Evolutionary conservation across 2,797 vertebrate species (phyloP).

Genomic region (Amazona finschi): DNA sequence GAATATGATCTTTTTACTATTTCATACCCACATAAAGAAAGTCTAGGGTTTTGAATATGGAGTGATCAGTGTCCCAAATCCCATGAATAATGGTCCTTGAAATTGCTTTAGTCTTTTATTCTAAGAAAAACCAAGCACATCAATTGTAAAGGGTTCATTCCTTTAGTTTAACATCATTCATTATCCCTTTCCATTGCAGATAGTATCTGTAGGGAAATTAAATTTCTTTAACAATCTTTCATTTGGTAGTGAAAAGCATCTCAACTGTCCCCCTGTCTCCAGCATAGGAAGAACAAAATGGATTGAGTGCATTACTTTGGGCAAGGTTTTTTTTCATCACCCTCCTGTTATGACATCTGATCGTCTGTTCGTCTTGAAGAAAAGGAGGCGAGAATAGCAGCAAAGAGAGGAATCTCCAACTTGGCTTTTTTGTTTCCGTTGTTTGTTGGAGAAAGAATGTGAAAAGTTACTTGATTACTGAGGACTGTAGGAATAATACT

Average conservation of each 20-base stretch:
- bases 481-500: background rate
- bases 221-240: background rate
- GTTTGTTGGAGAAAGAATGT: background rate
- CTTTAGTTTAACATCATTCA: background rate
- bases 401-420: background rate
- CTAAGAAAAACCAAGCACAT: accelerated
- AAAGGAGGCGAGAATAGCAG: background rate
- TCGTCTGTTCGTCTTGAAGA: background rate
- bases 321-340: background rate
- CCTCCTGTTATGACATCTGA: background rate
- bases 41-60: background rate
- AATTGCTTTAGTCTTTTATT: background rate
- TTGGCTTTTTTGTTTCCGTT: background rate
- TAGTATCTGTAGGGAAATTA: background rate
- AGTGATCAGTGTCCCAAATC: background rate
- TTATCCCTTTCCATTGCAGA: background rate
- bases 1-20: background rate
- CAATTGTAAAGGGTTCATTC: background rate
- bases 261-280: background rate
- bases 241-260: background rate
- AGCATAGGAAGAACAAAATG: background rate
- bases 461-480: background rate
- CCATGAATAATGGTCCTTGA: background rate
- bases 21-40: background rate
- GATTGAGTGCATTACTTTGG: background rate